Conservation (phyloP, 1,140 invertebrate species). For the Orius laevigatus region DNA sequence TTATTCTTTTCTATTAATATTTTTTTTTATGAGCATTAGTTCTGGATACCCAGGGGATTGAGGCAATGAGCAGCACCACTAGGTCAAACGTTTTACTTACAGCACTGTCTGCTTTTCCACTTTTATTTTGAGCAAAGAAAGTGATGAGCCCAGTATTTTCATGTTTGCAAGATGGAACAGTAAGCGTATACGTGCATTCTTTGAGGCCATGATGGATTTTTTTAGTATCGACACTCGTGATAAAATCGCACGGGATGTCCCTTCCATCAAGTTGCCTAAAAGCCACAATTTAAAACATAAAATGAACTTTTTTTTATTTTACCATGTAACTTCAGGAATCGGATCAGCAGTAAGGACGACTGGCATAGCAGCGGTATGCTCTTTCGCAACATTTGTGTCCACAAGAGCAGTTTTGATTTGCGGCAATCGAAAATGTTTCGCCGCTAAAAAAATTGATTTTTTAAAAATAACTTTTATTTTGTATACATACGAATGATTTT, state of each 20-base stretch:
- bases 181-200: constrained; percentile 52
- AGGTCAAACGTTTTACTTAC: no score
- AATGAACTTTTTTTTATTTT: constrained; percentile 9
- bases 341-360: constrained; percentile 70
- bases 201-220: constrained; percentile 54
- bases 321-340: constrained; percentile 40
- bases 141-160: constrained; percentile 67
- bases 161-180: constrained; percentile 45
- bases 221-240: constrained; percentile 36
- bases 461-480: constrained; percentile 5
- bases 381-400: constrained; percentile 49
- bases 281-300: constrained; percentile 8
- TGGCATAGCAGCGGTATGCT: constrained; percentile 50
- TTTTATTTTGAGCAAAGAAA: constrained; percentile 59
- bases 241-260: constrained; percentile 27
- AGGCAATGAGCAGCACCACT: no score
- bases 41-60: no score
- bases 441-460: constrained; percentile 31
- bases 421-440: constrained; percentile 56
- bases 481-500: constrained; percentile 43
- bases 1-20: no score
- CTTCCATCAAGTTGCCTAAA: constrained; percentile 32
- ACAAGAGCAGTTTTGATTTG: constrained; percentile 49
- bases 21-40: no score
- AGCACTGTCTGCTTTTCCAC: constrained; percentile 48